phyloP scores from a whole-genome alignment of 2,113 vertebrate species.

The Vicugna pacos region DNA sequence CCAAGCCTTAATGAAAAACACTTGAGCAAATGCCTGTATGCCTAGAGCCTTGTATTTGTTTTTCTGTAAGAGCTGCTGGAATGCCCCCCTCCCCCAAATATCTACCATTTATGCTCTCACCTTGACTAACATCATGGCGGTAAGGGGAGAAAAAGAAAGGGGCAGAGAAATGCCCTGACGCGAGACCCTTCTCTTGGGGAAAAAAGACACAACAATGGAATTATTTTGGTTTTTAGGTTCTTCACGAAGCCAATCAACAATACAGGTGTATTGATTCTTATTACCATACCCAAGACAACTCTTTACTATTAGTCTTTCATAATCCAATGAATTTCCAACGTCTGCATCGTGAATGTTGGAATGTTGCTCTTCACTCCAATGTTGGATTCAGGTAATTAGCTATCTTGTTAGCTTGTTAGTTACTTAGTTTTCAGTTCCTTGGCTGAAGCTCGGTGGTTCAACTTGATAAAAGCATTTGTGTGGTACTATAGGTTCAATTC shows the following conservation, averaged over 20 bases:
- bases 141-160: background rate
- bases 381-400: constrained; percentile 93
- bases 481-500: background rate
- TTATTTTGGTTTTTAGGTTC: constrained; percentile 87
- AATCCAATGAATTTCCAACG: constrained; percentile 91
- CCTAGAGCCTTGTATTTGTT: background rate
- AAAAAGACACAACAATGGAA: background rate
- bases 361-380: constrained; percentile 91
- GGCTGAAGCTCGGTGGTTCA: constrained; percentile 1
- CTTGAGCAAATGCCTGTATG: background rate
- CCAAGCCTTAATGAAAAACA: background rate
- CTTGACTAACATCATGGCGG: background rate
- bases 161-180: background rate
- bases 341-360: constrained; percentile 90
- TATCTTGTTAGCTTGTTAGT: too few relatives aligned
- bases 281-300: constrained; percentile 89
- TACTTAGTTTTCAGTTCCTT: background rate
- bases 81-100: background rate
- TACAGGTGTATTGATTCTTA: constrained; percentile 92
- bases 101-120: background rate
- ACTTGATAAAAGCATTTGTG: background rate
- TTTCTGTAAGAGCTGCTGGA: constrained; percentile 22
- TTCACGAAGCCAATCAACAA: constrained; percentile 88
- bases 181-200: background rate
- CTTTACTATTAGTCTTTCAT: constrained; percentile 92